phyloP scores from a whole-genome alignment of 2,113 vertebrate genomes.

The Ctenodactylus gundi region DNA sequence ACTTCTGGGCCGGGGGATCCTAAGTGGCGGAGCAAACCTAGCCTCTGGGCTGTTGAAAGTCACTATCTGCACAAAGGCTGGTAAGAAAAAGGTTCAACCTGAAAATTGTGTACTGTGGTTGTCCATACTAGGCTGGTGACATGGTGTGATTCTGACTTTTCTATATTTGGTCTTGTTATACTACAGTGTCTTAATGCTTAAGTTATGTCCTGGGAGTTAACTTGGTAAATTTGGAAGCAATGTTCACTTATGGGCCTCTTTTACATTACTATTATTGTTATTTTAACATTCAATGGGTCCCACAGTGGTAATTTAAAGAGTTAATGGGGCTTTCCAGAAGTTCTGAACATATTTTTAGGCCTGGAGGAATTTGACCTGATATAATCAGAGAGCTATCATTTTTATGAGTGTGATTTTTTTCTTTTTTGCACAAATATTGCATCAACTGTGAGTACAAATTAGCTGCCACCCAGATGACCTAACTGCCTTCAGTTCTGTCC shows the following conservation, averaged over 20 bases:
- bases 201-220: slow-evolving; percentile 52
- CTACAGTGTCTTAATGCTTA: neutral
- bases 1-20: neutral
- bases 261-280: slow-evolving; percentile 46
- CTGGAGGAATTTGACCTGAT: slow-evolving; percentile 60
- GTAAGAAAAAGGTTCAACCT: neutral
- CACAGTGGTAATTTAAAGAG: slow-evolving; percentile 51
- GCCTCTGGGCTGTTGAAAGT: neutral
- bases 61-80: neutral
- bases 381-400: neutral
- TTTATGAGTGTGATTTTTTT: slow-evolving; percentile 37
- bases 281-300: slow-evolving; percentile 64
- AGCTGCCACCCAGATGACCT: neutral
- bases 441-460: neutral
- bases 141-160: neutral
- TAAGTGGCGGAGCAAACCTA: no score
- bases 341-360: slow-evolving; percentile 63
- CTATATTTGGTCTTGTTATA: slow-evolving; percentile 59
- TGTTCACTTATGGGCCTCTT: neutral
- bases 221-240: slow-evolving; percentile 48
- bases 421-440: slow-evolving; percentile 37
- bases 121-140: neutral
- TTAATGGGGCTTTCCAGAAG: slow-evolving; percentile 49
- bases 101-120: accelerated
- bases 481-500: neutral